Base-by-base conservation (phyloP, 92 coral and sea anemone genomes). In the Epizoanthus illoricatus region DNA sequence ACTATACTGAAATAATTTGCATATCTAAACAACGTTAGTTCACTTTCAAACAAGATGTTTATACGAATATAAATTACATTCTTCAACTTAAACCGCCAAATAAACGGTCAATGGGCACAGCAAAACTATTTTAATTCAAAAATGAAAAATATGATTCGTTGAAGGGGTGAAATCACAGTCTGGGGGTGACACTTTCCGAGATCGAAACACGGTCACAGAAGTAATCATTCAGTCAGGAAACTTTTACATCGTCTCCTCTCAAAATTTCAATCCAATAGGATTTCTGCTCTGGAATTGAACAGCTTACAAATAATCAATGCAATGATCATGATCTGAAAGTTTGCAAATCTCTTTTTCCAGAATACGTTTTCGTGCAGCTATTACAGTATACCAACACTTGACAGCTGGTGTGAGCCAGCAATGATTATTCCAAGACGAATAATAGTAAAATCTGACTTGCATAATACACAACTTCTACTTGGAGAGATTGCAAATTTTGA, bases 31-130 rank as follows among this genome's bases (percentile, higher is more conserved):
- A 75, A 8, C 8, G 20, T 19, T 73, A 55, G 12, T 16, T 75
- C 54, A 75, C 81, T 33, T 59, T 61, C 69, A 76, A 76, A 61
- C 56, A 60, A 75, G 40, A 65, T 74, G 71, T 56, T 74, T 85
- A 80, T 84, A 52, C 49, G 79, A 80, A 74, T 88, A 88, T 65
- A 80, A 88, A 85, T 84, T 88, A 65, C 55, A 19, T 65, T 64
- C 76, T 68, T 74, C 54, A 28, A 69, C 83, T 62, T 59, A 42
- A 65, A 65, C 85, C 81, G 69, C 81, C 81, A 42, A 76, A 17
- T 59, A 76, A 76, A 41, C 69, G 69, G 42, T 55, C 58, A 60
- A 41, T 76, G 58, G 33, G 39, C 57, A 33, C 67, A 52, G 56
- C 56, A 52, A 52, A 52, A 52, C 56, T 58, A n/a, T 70, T 19